Base-by-base conservation (phyloP, 2,113 vertebrate species). In the Xenus cinereus region DNA sequence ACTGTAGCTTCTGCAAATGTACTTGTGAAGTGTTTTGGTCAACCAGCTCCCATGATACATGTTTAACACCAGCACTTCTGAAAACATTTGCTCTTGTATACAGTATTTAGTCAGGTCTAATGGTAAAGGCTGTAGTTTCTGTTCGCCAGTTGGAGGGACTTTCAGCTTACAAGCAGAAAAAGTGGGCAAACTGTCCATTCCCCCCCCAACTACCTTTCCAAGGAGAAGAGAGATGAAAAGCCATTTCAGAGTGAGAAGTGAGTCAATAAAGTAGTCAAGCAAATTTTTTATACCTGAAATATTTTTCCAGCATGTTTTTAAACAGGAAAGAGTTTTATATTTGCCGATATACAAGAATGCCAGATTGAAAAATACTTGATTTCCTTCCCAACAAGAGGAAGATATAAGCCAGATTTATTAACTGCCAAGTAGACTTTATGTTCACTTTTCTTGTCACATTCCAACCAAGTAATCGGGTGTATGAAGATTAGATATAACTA, bases 61-160 rank as follows among this genome's bases (percentile, higher is more conserved):
- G 10, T 37, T 69, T 54, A 84, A 72, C 30, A 64, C 21, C 17
- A 81, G 21, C 5, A n/a, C 3, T 63, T 64, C 45, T 50, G 19
- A 21, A 87, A 53, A 32, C 2, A 24, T 54, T 59, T 93, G 4
- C 1, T 85, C 28, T 73, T 60, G 21, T 85, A 73, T 57, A 2
- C 30, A 69, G 6, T 28, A 7, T 50, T 62, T 67, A 48, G 14
- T 60, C 37, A 3, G 2, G 24, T 33, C 8, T 48, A 62, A 85
- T 14, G 8, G 8, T 51, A 39, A 26, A 2, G 2, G 4, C 8
- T 68, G 17, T 21, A 51, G 18, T 33, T 72, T 84, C 54, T 71
- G 7, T 51, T 81, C 12, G 1, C 20, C 10, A 19, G 0, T 9
- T 37, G 37, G 16, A 5, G 6, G 8, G 9, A 3, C 9, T 63